A percentile compares a stretch with the other conserved stretches of the same genome.
Evolutionary conservation across 2,113 vertebrate genomes (phyloP).

Genomic region (Cisticola juncidis): DNA sequence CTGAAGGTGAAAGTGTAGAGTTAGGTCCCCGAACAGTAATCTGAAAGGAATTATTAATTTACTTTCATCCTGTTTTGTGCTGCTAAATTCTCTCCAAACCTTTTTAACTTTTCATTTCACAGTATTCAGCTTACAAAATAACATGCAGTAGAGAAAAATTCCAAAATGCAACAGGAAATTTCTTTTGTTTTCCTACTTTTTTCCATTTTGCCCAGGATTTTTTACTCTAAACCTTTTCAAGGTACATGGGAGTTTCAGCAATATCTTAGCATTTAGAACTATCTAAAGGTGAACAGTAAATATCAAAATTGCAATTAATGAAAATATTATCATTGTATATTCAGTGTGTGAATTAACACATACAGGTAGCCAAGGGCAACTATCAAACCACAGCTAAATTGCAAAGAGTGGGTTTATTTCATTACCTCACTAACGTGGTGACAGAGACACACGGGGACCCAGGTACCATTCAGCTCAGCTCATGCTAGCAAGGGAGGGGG

Average conservation of each 20-base stretch:
- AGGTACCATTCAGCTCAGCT: fast-evolving
- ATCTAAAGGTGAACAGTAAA: background rate
- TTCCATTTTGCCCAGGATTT: background rate
- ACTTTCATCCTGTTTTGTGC: background rate
- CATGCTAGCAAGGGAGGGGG: background rate
- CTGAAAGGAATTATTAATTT: background rate
- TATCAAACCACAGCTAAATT: background rate
- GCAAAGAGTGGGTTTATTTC: background rate
- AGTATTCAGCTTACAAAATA: background rate
- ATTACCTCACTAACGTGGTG: background rate
- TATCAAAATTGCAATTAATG: background rate
- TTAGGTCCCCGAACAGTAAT: background rate
- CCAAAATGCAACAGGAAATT: background rate
- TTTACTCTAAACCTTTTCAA: background rate
- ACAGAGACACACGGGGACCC: background rate
- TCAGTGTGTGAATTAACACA: background rate
- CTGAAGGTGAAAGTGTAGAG: background rate
- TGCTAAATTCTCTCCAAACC: background rate
- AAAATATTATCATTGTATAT: background rate
- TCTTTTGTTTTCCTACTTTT: background rate
- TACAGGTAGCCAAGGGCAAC: background rate
- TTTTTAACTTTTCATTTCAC: background rate
- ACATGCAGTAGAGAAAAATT: background rate
- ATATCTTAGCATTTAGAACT: background rate
- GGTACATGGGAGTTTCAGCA: background rate